Base-by-base conservation (phyloP, 2,888 invertebrate genomes). In the Gasteruption jaculator region DNA sequence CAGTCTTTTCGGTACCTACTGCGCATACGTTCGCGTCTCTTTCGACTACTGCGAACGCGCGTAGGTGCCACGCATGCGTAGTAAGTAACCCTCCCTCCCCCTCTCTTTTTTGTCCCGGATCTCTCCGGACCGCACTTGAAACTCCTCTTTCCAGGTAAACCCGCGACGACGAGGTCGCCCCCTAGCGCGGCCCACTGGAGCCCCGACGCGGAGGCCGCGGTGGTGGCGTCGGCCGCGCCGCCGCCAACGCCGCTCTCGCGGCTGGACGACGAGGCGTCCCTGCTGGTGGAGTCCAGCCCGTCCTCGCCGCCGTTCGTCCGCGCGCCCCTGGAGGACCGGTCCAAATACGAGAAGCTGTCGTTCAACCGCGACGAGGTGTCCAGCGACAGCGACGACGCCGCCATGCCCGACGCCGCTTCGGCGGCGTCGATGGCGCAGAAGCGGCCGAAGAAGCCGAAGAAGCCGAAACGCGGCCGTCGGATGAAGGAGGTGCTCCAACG, bases 291-390 rank as follows among this genome's bases (percentile, higher is more conserved):
- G 31, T 63, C 69, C 5, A 68, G 64, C 52, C 64, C 70, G 1
- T 61, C 64, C 24, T 72, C 76, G 11, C 71, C 78, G 35, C 74
- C 75, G 0, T 82, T 79, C 60, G 76, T 81, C 0, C 77, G 78
- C 53, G 75, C 79, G 0, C 83, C 83, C 0, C 52, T 81, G 4
- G 84, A 85, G 56, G 83, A 85, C 63, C 76, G 86, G 20, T 83
- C 85, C 14, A 86, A 85, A 57, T 88, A 87, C 60, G 85, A 86
- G 58, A 86, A 87, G 63, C 71, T 88, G 32, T 77, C 80, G 2
- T 79, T 77, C 59, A 80, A 78, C 50, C 63, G 64, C 1, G 76
- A 74, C 47, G 81, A 81, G 49, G 65, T 76, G 31, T 79, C 77
- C 27, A 76, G 52, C 25, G 74, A 76, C 45, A 73, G 74, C 36